phyloP scores from a whole-genome alignment of 2,797 vertebrate species.

The Serranus cabrilla region DNA sequence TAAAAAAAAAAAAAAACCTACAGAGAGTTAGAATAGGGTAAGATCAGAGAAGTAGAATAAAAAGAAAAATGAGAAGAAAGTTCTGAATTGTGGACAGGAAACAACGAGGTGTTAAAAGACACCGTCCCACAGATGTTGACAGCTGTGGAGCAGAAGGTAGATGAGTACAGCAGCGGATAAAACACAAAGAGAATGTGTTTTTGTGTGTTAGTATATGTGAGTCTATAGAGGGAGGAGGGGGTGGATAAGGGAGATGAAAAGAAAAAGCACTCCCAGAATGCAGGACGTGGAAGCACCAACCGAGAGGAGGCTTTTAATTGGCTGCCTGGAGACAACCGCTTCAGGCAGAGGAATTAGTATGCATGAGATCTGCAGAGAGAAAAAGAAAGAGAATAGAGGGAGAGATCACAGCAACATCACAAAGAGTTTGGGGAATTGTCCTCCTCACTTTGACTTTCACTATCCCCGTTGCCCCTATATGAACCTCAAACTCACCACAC shows the following conservation, averaged over 20 bases:
- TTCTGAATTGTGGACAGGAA: conserved; percentile 42
- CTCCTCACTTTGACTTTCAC: conserved; percentile 63
- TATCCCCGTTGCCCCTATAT: conserved; percentile 19
- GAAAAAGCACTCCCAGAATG: conserved; percentile 69
- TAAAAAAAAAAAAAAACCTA: too few relatives aligned
- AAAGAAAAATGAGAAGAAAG: conserved; percentile 37
- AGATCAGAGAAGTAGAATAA: conserved; percentile 50
- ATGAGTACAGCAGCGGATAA: conserved; percentile 64
- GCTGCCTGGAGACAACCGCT: conserved; percentile 85
- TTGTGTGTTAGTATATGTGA: conserved; percentile 44
- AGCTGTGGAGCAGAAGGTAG: conserved; percentile 74
- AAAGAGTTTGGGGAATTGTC: conserved; percentile 58
- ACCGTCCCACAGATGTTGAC: conserved; percentile 67
- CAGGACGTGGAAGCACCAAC: conserved; percentile 76
- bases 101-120: conserved; percentile 53
- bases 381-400: conserved; percentile 46
- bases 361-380: conserved; percentile 74
- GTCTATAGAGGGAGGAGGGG: conserved; percentile 36
- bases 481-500: conserved; percentile 43
- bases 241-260: conserved; percentile 71
- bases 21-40: neutral
- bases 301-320: conserved; percentile 84
- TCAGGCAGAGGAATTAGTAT: conserved; percentile 83
- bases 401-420: conserved; percentile 72
- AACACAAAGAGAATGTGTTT: conserved; percentile 64